These are phyloP conservation scores for Notarius quadriscutis DNA, from an alignment of 2,113 vertebrate species.

Conservation along the genomic window DNA sequence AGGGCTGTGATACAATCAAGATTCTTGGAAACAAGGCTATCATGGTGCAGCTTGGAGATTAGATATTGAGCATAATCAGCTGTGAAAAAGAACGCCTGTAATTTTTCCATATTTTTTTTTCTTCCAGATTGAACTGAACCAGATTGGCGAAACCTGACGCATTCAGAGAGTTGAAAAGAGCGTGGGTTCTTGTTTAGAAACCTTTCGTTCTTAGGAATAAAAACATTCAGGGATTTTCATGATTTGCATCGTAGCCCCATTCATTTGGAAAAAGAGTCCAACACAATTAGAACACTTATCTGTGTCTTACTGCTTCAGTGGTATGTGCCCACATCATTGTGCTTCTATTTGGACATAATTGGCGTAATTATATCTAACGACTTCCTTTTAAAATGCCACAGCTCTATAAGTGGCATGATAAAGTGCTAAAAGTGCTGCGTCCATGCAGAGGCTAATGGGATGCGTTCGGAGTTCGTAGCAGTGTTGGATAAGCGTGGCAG, in stretches of 20 bases:
- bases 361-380: slow-evolving; percentile 55
- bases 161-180: not conserved
- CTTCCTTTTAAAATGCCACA: slow-evolving; percentile 47
- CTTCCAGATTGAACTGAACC: slow-evolving; percentile 34
- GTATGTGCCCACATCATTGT: slow-evolving; percentile 47
- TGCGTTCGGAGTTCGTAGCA: slow-evolving; percentile 33
- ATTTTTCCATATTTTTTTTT: slow-evolving; percentile 61
- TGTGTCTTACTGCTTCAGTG: slow-evolving; percentile 47
- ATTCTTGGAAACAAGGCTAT: slow-evolving; percentile 63
- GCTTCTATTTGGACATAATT: slow-evolving; percentile 52
- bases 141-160: not conserved
- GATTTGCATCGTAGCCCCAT: not conserved
- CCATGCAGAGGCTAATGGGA: slow-evolving; percentile 41
- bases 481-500: slow-evolving; percentile 9
- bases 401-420: slow-evolving; percentile 55
- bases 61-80: slow-evolving; percentile 65
- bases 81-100: slow-evolving; percentile 59
- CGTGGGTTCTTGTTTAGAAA: not conserved
- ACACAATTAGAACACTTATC: slow-evolving; percentile 41
- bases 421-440: slow-evolving; percentile 43
- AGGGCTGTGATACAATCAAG: slow-evolving; percentile 57
- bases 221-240: not conserved
- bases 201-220: not conserved
- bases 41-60: slow-evolving; percentile 54
- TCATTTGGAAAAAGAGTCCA: slow-evolving; percentile 23